Base-by-base conservation (phyloP, 1,140 invertebrate species). In the Teleogryllus occipitalis region DNA sequence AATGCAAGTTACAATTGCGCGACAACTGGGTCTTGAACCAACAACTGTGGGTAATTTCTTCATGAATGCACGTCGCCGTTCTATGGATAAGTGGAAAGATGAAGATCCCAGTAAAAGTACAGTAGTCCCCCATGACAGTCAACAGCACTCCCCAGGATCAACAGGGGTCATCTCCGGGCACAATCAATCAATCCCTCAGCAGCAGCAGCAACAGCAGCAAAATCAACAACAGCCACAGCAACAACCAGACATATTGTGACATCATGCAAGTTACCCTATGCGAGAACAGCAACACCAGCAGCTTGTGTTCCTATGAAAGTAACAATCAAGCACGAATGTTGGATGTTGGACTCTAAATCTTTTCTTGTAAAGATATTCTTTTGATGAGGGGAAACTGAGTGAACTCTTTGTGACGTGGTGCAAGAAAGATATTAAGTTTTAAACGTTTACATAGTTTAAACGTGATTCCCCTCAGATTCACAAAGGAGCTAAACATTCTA, bases 31-130 rank as follows among this genome's bases (percentile, higher is more conserved):
- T 81, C 90, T 99, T 79, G 98, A 99, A 87, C 96, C 98, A 27
- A 98, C 97, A 65, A 99, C 98, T 21, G 98, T 99, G 21, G 98
- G 98, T 47, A 99, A 99, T 87, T 99, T 99, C 90, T 99, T 99
- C 89, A 99, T 99, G 98, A 99, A 99, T 87, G 98, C 98, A 47
- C 89, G 98, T 78, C 91, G 98, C 82, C 91, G 98, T 78, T 98
- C 97, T 7, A 97, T 98, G 93, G 98, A 99, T 88, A 99, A 99
- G 86, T 99, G 97, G 97, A 96, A 97, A 85, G 97, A 99, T 86
- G 97, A 98, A 83, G 91, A 92, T 81, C 89, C 89, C 47, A 81
- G 80, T 81, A 48, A 84, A 83, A 81, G 65, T 39, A 79, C 78
- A 75, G 78, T 79, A 21, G 78, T 72, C 18, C 0, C 47, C 15